Evolutionary conservation across 2,888 invertebrate species (phyloP), one percentile per base, ranked within the genome.

Genomic region (Gortyna flavago): DNA sequence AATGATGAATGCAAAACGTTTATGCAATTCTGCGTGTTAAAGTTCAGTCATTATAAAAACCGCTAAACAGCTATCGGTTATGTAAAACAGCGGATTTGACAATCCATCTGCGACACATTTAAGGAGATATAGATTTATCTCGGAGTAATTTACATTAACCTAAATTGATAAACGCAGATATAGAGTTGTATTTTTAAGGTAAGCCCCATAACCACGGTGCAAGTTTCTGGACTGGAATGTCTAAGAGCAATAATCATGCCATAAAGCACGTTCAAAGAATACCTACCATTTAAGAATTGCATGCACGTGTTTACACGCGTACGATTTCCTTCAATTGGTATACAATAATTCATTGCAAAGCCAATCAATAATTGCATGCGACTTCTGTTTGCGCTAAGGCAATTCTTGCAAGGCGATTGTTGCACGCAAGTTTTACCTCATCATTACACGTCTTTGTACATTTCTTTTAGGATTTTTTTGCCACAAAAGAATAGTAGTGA

Each of bases 91-190:
- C 25, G 25, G 51, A 51, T 8, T 54, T 25, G 54, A 54, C 8
- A 25, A 54, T 9, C 8, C 25, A 54, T 54, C 25, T 11, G 54
- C 25, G 25, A 54, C 54, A 54, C 25, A 25, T 51, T n/a, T n/a
- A n/a, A n/a, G n/a, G n/a, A n/a, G 25, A 54, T 25, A 25, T 51
- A 25, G 21, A 54, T 38, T 16, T 32, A 41, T 16, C 2, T 79
- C 29, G n/a, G 35, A 8, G 44, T 16, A 48, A 80, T 64, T 38
- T 35, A 62, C 18, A 41, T 41, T 75, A 51, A 66, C 51, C 29
- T 44, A 8, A 44, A 41, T 83, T 48, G 67, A 64, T 41, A 64
- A 64, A 8, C 5, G 2, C 13, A 57, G 2, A 62, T 16, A 44
- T 13, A 57, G 8, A 54, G 7, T 32, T 29, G n/a, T 77, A 0